Conservation (phyloP, 2,113 vertebrate species). For the Hyperoodon ampullatus region DNA sequence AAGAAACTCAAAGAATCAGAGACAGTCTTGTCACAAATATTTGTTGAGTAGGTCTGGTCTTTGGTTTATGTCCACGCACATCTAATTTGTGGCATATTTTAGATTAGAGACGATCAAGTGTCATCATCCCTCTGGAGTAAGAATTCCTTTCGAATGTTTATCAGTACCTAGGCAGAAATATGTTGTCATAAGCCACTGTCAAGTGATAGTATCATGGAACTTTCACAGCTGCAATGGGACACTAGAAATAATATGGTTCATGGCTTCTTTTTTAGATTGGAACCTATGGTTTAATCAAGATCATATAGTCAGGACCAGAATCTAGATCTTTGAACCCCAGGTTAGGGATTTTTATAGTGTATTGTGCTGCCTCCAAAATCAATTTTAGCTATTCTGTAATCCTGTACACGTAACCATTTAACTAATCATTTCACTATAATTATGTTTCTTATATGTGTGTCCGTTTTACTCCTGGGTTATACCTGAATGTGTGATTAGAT, state of each 20-base stretch:
- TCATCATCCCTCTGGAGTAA: background rate
- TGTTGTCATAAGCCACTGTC: background rate
- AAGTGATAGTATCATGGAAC: background rate
- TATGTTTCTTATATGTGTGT: background rate
- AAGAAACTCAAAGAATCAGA: background rate
- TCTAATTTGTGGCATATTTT: background rate
- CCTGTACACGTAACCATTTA: background rate
- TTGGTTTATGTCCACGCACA: background rate
- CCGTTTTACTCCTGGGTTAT: background rate
- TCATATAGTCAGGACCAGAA: background rate
- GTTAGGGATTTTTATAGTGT: background rate
- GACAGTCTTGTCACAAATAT: background rate
- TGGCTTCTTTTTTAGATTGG: background rate
- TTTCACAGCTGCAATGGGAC: background rate
- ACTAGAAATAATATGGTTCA: background rate
- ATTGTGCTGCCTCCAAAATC: background rate
- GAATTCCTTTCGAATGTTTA: background rate
- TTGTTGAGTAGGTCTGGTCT: background rate
- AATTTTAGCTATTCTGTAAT: background rate
- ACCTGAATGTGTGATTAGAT: background rate
- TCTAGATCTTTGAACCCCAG: background rate
- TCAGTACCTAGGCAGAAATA: background rate
- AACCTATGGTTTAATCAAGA: background rate
- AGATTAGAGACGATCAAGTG: background rate
- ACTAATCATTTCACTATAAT: background rate